These are phyloP conservation scores for Gymnopithys bicolor DNA, from an alignment of 2,797 vertebrate species.

Conservation along the genomic window DNA sequence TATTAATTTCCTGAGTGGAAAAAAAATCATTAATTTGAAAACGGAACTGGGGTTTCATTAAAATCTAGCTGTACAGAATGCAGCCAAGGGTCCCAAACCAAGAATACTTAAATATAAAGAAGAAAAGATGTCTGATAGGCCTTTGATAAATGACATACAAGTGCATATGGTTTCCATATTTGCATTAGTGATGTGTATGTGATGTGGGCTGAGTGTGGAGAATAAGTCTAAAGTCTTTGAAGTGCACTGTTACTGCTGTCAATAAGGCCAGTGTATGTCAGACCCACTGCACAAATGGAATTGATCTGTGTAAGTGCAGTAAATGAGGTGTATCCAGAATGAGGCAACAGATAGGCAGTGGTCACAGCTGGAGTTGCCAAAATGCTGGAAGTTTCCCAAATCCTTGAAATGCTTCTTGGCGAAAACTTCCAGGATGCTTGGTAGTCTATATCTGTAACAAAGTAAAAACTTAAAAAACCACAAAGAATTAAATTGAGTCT, in stretches of 20 bases:
- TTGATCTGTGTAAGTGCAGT: background rate
- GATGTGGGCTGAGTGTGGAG: background rate
- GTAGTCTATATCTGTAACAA: background rate
- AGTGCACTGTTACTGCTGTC: background rate
- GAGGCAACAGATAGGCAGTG: background rate
- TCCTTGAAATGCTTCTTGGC: background rate
- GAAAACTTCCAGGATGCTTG: background rate
- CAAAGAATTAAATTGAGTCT: background rate
- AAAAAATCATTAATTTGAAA: background rate
- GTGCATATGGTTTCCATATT: background rate
- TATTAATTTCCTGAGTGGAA: background rate
- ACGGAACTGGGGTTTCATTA: background rate
- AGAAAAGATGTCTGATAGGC: background rate
- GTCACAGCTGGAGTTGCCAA: background rate
- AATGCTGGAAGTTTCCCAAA: background rate
- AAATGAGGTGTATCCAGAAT: background rate
- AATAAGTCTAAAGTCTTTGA: background rate
- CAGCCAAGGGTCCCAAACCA: background rate
- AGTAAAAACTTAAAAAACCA: background rate
- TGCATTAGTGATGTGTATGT: background rate
- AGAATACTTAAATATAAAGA: background rate
- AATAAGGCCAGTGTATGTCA: background rate
- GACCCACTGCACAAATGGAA: background rate
- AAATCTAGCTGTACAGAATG: background rate
- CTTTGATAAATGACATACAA: background rate